Conservation (phyloP, 2,113 vertebrate genomes). For the Daubentonia madagascariensis region DNA sequence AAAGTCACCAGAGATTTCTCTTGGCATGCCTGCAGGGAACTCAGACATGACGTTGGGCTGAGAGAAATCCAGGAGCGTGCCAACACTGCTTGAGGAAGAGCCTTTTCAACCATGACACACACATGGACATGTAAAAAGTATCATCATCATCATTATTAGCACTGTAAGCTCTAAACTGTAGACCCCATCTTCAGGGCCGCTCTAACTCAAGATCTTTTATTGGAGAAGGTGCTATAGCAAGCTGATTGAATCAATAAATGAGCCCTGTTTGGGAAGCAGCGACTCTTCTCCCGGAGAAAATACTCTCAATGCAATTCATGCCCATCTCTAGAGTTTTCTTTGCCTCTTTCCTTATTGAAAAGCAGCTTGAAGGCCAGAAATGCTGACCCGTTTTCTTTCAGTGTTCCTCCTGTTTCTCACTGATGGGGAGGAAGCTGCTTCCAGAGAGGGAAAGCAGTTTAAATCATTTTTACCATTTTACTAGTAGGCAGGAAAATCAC, state of each 20-base stretch:
- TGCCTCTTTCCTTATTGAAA: conserved; percentile 1
- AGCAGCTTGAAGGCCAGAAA: not conserved
- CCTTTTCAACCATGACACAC: not conserved
- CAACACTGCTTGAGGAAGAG: not conserved
- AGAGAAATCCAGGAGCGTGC: not conserved
- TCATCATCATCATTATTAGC: rapidly evolving
- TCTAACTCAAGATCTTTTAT: not conserved
- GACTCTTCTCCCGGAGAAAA: not conserved
- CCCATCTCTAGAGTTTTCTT: not conserved
- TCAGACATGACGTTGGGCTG: not conserved
- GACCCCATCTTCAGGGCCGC: not conserved
- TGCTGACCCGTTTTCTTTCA: not conserved
- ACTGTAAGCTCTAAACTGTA: not conserved
- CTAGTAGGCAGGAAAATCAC: not conserved
- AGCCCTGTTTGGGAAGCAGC: not conserved
- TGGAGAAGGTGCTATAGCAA: not conserved
- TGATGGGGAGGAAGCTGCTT: not conserved
- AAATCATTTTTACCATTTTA: conserved; percentile 34
- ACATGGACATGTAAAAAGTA: not conserved
- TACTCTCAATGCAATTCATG: not conserved
- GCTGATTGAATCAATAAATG: not conserved
- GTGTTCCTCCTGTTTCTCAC: not conserved
- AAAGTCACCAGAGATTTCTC: not conserved
- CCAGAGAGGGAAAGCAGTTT: conserved; percentile 13
- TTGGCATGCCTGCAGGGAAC: not conserved